Base-by-base conservation (phyloP, 2,888 invertebrate species). In the Allolobophora icterica region DNA sequence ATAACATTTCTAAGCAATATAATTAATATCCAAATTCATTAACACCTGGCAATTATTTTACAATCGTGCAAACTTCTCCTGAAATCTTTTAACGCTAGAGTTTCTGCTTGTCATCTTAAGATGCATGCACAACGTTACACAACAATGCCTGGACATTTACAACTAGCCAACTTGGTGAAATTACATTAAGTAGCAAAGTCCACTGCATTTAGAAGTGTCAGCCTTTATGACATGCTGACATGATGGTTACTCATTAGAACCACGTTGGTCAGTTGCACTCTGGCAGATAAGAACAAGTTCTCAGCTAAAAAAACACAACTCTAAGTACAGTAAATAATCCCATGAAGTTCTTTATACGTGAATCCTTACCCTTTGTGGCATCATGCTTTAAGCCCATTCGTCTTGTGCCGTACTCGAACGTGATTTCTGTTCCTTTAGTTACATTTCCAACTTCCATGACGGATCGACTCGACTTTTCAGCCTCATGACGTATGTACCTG, bases 351-450 rank as follows among this genome's bases (percentile, higher is more conserved):
- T 58, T 58, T 58, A 30, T 19, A 19, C 24, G 24, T 11, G 58
- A 58, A 30, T 58, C 30, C 58, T 58, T 11, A 58, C 58, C 58
- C 58, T 58, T 24, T 30, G 30, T 30, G 30, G 58, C 71, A 90
- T 38, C 35, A n/a, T 84, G 45, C 89, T 91, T 90, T 42, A 19
- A 45, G 42, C 83, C 84, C 83, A 33, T 91, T 71, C 34, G 34
- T 89, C 93, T 92, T 19, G 94, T 92, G 21, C 94, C 94, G 93
- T 94, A 95, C 92, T 95, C 94, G 92, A 94, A 94, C 3, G 94
- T 94, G n/a, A 94, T 93, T 90, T 94, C 94, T 13, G 94, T 93
- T 58, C 94, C 94, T 58, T 92, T 93, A 4, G 93, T 94, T 3
- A 94, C 94, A 92, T 95, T 95, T 30, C 95, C 95, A 58, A 94